Base-by-base conservation (phyloP, 2,797 vertebrate genomes). In the Taenioides sp. region DNA sequence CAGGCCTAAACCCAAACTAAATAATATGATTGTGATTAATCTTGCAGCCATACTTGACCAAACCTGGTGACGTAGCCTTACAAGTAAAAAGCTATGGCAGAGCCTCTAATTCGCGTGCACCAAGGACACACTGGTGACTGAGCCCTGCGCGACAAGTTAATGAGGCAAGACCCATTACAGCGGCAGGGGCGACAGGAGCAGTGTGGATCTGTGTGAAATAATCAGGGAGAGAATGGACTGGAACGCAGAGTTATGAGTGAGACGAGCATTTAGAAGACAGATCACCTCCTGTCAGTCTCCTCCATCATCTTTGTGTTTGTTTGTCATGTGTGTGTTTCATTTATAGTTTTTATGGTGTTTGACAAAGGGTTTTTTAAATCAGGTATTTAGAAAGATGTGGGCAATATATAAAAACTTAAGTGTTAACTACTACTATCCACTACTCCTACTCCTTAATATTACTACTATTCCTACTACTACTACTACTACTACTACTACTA, bases 111-210 rank as follows among this genome's bases (percentile, higher is more conserved):
- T 7, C 58, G 14, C 10, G 20, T 17, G 31, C 20, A 63, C 61
- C 61, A 63, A 63, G 61, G 61, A 63, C 61, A 40, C 61, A 22
- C 4, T 23, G 61, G 61, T 40, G 61, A 63, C 7, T 7, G 34
- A 22, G 61, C 61, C 11, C 3, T n/a, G 11, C 59, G 14, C 28
- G 1, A 25, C 60, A n/a, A 59, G 61, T 16, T 43, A 63, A 63
- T 43, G 61, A 63, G 34, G 61, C 34, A 23, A n/a, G 12, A 5
- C 9, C 61, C 11, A 40, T 63, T 63, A 40, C 11, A 22, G 12
- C 61, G 12, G 34, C 61, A 12, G 61, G 2, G 10, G 20, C 27
- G 59, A 60, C 58, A 31, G 31, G 60, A 37, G 17, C 0, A 12
- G 60, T 11, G 10, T n/a, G 31, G 43, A 47, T 20, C 5, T 20